These are phyloP conservation scores for Petrocephalus sullivani DNA, from an alignment of 2,797 vertebrate genomes.

Conservation along the genomic window DNA sequence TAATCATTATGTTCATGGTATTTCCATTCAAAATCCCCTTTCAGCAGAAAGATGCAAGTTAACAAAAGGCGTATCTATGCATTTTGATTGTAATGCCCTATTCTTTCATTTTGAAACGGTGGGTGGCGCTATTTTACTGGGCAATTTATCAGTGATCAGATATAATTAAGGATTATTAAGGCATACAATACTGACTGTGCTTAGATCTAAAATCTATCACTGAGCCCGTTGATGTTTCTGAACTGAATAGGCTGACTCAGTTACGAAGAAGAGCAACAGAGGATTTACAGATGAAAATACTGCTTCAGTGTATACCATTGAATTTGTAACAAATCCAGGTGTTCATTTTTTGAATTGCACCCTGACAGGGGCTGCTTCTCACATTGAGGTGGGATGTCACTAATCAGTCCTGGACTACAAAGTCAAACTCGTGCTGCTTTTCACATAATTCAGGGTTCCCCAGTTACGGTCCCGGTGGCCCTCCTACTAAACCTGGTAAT, in stretches of 20 bases:
- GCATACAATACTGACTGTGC: neutral
- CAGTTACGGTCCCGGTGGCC: neutral
- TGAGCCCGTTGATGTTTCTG: neutral
- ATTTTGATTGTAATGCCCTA: neutral
- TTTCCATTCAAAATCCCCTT: neutral
- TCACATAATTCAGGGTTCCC: neutral
- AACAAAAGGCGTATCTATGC: neutral
- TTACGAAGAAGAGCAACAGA: neutral
- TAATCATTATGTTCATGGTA: neutral
- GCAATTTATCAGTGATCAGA: neutral
- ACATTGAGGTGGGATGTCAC: neutral
- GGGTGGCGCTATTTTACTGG: constrained; percentile 32
- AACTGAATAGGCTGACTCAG: neutral
- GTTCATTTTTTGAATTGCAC: neutral
- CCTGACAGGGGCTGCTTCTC: neutral
- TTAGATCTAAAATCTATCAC: neutral
- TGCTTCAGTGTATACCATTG: neutral
- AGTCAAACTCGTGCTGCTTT: neutral
- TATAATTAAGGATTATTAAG: neutral
- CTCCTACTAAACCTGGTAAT: neutral
- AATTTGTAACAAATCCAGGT: neutral
- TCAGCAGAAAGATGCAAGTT: neutral
- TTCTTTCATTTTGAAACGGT: constrained; percentile 21
- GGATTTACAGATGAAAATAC: neutral
- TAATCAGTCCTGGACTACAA: neutral